Base-by-base conservation (phyloP, 2,797 vertebrate species). In the Ctenochaetus hawaiiensis region DNA sequence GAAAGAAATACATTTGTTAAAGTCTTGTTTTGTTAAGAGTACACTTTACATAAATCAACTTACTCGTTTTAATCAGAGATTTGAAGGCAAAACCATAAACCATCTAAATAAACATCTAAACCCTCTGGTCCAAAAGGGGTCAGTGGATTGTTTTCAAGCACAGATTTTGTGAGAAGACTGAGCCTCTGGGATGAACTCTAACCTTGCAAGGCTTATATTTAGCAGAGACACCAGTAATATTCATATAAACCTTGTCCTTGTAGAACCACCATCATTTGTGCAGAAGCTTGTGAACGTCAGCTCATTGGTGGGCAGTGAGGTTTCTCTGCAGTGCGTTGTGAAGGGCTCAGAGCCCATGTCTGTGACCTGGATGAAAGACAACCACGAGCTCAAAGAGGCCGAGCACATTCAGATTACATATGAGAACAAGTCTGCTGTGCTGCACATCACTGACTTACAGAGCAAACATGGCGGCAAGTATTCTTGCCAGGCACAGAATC, bases 401-500 rank as follows among this genome's bases (percentile, higher is more conserved):
- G 95, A 96, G 70, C 94, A 97, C 67, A 84, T 97, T 88, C 97
- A 96, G 92, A 96, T 99, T 75, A 96, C 95, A 6, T 97, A 96
- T 91, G 95, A 98, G 87, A 96, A 97, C 91, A 95, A 94, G 52
- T 91, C 93, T 43, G 97, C 97, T 34, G 89, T 95, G 77, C 93
- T 99, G 78, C 94, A 95, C 83, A 94, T 99, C 85, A 96, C 91
- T 75, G 95, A 94, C 81, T 90, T 98, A 75, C 96, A 97, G 87
- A 93, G 96, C 87, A 96, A 96, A 77, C 94, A 98, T 54, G 96
- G 95, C 34, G 98, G 98, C 63, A 99, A 98, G 88, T 99, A 98
- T 59, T 96, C 96, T n/a, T 99, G 98, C 91, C 96, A 98, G 78
- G 97, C 95, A 37, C 98, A 98, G 94, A 99, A 99, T 26, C 97